Percentiles rank a stretch among this genome's conserved stretches.
Evolutionary conservation across 2,797 vertebrate species (phyloP).

Genomic region (Xenopus petersii): DNA sequence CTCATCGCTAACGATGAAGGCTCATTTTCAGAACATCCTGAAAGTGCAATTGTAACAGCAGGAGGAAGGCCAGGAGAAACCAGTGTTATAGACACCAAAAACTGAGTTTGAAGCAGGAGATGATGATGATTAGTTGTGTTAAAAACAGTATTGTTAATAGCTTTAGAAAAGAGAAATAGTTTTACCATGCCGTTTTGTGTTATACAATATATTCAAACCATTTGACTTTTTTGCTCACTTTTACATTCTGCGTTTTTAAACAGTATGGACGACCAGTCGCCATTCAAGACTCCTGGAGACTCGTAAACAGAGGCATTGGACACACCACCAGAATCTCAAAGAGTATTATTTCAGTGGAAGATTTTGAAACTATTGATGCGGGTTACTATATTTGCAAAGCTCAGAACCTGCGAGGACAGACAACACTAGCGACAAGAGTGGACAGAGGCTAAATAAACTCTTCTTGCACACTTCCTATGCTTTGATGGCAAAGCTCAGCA

Average conservation of each 20-base stretch:
- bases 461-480: neutral
- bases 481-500: constrained; percentile 13
- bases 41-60: too few relatives aligned
- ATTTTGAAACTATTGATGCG: constrained; percentile 81
- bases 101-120: too few relatives aligned
- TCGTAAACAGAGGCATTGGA: constrained; percentile 80
- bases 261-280: constrained; percentile 77
- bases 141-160: too few relatives aligned
- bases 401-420: constrained; percentile 82
- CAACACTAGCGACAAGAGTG: constrained; percentile 72
- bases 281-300: constrained; percentile 77
- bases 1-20: too few relatives aligned
- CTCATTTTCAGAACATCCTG: too few relatives aligned
- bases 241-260: neutral
- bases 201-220: too few relatives aligned
- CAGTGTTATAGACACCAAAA: too few relatives aligned
- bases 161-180: too few relatives aligned
- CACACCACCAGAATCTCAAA: constrained; percentile 84
- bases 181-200: too few relatives aligned
- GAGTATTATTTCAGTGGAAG: constrained; percentile 76
- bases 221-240: too few relatives aligned
- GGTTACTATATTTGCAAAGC: constrained; percentile 86
- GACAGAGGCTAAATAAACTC: constrained; percentile 36
- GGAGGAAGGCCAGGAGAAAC: too few relatives aligned
- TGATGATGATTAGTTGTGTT: too few relatives aligned